A percentile compares a stretch with the other conserved stretches of the same genome.
These are phyloP conservation scores for Anoplolepis gracilipes DNA, from an alignment of 1,140 invertebrate species.

Conservation along the genomic window DNA sequence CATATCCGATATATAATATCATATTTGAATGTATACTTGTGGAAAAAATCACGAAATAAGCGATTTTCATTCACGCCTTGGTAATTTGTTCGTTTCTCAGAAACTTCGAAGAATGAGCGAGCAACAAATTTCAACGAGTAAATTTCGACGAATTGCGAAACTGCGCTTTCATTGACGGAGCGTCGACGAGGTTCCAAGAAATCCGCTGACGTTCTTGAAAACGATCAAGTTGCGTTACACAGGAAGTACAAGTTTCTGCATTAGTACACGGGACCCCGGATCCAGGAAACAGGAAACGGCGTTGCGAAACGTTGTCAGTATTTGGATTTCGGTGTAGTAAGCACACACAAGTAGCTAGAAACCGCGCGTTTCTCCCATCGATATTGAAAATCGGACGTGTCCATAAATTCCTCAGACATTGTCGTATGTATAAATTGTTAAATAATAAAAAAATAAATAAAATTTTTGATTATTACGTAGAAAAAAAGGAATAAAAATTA, in stretches of 20 bases:
- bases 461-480: not conserved
- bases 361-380: slow-evolving; percentile 46
- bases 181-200: slow-evolving; percentile 69
- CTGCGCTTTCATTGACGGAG: slow-evolving; percentile 38
- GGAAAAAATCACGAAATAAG: not conserved
- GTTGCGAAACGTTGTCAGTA: slow-evolving; percentile 81
- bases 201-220: slow-evolving; percentile 78
- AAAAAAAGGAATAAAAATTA: not conserved
- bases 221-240: slow-evolving; percentile 79
- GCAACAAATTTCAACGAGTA: slow-evolving; percentile 24
- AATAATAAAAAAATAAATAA: not conserved
- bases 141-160: slow-evolving; percentile 37
- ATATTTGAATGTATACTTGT: not conserved
- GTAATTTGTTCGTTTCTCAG: slow-evolving; percentile 13
- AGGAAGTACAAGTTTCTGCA: slow-evolving; percentile 80
- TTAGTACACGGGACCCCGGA: slow-evolving; percentile 73
- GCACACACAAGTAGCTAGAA: slow-evolving; percentile 58
- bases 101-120: not conserved
- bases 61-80: not conserved
- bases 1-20: no score
- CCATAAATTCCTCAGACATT: not conserved
- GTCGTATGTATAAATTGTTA: not conserved
- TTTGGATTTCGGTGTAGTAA: slow-evolving; percentile 76
- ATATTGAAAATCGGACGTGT: not conserved
- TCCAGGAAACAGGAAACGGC: slow-evolving; percentile 82